These are phyloP conservation scores for Aspidapion aeneum DNA, from an alignment of 2,888 invertebrate species.

Conservation along the genomic window DNA sequence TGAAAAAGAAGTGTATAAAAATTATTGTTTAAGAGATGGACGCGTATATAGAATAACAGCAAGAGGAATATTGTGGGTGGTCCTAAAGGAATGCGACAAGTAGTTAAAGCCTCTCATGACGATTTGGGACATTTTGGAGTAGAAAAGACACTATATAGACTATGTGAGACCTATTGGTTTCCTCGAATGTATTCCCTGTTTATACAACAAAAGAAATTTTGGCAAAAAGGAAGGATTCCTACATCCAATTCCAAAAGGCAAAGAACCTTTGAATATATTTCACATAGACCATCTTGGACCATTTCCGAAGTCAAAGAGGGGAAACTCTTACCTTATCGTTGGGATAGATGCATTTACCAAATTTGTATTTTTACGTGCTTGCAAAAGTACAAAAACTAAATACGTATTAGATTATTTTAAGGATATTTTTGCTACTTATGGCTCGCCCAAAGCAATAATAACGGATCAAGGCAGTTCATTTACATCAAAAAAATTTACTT, in stretches of 20 bases:
- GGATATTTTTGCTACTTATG: constrained; percentile 21
- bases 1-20: constrained; percentile 21
- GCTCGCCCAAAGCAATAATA: constrained; percentile 37
- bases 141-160: constrained; percentile 36
- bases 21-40: constrained; percentile 20
- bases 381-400: constrained; percentile 18
- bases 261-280: constrained; percentile 10
- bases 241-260: constrained; percentile 17
- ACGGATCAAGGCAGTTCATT: constrained; percentile 43
- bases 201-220: constrained; percentile 12
- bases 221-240: constrained; percentile 17
- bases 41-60: constrained; percentile 26
- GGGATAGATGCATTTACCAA: constrained; percentile 16
- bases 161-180: constrained; percentile 27
- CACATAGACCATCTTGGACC: constrained; percentile 44
- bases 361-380: constrained; percentile 11
- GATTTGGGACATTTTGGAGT: constrained; percentile 42
- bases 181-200: constrained; percentile 17
- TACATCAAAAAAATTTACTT: too few species aligned
- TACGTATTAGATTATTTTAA: constrained; percentile 17
- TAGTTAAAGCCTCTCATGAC: constrained; percentile 37
- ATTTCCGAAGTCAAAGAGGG: constrained; percentile 36
- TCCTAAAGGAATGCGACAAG: constrained; percentile 36
- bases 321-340: constrained; percentile 11
- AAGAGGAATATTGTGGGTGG: constrained; percentile 32